Evolutionary conservation across 2,888 invertebrate species (phyloP).

Genomic region (Orthosia gothica): DNA sequence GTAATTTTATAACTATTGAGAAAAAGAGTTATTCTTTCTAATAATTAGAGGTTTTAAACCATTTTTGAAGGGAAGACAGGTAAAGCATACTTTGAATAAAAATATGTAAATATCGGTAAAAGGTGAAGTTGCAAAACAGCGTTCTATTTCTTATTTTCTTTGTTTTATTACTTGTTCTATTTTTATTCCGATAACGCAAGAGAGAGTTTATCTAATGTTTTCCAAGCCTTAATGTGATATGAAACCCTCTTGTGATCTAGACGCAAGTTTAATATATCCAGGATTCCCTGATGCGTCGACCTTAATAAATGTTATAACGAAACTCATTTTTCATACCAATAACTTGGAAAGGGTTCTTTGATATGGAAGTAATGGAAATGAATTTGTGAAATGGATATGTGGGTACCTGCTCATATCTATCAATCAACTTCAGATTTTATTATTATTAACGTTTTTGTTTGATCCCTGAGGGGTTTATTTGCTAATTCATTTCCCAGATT

Average conservation of each 20-base stretch:
- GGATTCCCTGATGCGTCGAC: conserved; percentile 23
- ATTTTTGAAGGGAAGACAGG: neutral
- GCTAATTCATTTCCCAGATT: neutral
- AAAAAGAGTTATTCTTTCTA: no score
- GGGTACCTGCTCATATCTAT: neutral
- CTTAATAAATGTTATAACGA: conserved; percentile 47
- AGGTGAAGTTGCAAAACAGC: no score
- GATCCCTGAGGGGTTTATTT: conserved; percentile 7
- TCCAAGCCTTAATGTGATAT: no score
- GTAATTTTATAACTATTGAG: no score
- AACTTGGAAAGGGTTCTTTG: conserved; percentile 45
- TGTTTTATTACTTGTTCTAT: neutral
- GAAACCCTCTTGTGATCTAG: conserved; percentile 26
- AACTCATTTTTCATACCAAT: conserved; percentile 60
- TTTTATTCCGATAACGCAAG: neutral
- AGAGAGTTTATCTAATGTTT: no score
- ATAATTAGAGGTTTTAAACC: neutral
- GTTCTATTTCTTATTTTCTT: no score
- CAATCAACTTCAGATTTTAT: conserved; percentile 18
- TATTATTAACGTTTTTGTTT: conserved; percentile 13
- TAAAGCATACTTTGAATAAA: no score
- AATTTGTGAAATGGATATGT: conserved; percentile 25
- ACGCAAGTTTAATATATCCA: conserved; percentile 43
- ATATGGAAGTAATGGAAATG: conserved; percentile 54
- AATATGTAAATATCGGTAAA: no score